Evolutionary conservation across 2,797 vertebrate genomes (phyloP).

Genomic region (Schizopygopsis pylzovi): DNA sequence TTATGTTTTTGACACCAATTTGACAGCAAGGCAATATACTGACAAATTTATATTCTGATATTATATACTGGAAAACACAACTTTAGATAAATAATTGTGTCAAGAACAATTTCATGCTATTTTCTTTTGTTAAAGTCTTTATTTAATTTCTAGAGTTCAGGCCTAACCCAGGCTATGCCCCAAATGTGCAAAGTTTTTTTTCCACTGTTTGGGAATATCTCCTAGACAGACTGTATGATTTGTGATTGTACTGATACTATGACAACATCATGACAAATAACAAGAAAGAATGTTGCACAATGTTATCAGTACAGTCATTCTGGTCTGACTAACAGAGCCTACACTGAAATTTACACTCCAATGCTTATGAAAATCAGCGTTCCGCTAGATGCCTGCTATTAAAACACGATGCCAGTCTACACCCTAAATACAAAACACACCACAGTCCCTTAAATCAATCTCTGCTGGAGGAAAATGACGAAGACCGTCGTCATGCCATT

Average conservation of each 20-base stretch:
- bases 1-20: neutral
- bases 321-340: neutral
- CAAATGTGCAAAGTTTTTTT: neutral
- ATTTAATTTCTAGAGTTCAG: neutral
- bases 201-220: neutral
- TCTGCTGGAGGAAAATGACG: neutral
- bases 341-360: neutral
- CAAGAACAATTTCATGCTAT: neutral
- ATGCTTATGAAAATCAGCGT: neutral
- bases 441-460: neutral
- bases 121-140: neutral
- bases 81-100: neutral
- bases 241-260: neutral
- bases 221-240: neutral
- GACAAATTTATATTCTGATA: neutral
- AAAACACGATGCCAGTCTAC: slow-evolving; percentile 30
- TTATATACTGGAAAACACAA: neutral
- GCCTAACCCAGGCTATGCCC: neutral
- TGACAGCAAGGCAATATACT: neutral
- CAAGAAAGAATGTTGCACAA: neutral
- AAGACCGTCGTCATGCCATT: neutral
- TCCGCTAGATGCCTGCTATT: neutral
- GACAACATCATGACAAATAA: neutral
- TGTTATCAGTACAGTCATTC: neutral
- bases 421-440: slow-evolving; percentile 18